Conservation (phyloP, 2,113 vertebrate genomes). For the Gulo gulo region DNA sequence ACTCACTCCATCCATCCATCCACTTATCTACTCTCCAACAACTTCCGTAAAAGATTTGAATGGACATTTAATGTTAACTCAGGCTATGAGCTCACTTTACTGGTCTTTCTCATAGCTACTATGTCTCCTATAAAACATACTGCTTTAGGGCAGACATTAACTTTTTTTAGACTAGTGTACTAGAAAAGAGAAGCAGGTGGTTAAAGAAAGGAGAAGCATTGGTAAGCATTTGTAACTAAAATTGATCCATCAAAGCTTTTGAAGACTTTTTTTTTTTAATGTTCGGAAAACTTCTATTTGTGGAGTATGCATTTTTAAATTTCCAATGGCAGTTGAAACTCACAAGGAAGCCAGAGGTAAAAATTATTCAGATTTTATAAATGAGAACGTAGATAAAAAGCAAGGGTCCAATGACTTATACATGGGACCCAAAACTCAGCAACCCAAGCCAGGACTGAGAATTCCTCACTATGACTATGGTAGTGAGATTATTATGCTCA, state of each 20-base stretch:
- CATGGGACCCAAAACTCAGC: not conserved
- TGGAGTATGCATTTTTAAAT: conserved; percentile 22
- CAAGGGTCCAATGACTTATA: conserved; percentile 32
- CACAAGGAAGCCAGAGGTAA: not conserved
- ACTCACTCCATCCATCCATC: not conserved
- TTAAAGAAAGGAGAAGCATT: not conserved
- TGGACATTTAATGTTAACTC: not conserved
- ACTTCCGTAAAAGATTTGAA: not conserved
- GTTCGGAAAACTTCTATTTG: not conserved
- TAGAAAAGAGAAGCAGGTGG: not conserved
- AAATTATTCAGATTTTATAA: conserved; percentile 53
- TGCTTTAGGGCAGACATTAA: not conserved
- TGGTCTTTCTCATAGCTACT: not conserved
- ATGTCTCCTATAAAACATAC: not conserved
- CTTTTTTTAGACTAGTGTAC: not conserved
- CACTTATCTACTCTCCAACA: not conserved
- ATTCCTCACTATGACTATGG: conserved; percentile 36
- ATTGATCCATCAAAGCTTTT: not conserved
- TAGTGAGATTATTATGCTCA: conserved; percentile 40
- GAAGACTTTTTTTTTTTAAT: not conserved
- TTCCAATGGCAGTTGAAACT: conserved; percentile 24
- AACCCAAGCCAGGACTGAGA: conserved; percentile 16
- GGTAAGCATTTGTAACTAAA: not conserved
- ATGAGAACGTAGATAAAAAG: conserved; percentile 41
- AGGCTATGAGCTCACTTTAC: not conserved